Evolutionary conservation across 2,797 vertebrate species (phyloP), one percentile per base, ranked within the genome.

Genomic region (Aplochiton taeniatus): DNA sequence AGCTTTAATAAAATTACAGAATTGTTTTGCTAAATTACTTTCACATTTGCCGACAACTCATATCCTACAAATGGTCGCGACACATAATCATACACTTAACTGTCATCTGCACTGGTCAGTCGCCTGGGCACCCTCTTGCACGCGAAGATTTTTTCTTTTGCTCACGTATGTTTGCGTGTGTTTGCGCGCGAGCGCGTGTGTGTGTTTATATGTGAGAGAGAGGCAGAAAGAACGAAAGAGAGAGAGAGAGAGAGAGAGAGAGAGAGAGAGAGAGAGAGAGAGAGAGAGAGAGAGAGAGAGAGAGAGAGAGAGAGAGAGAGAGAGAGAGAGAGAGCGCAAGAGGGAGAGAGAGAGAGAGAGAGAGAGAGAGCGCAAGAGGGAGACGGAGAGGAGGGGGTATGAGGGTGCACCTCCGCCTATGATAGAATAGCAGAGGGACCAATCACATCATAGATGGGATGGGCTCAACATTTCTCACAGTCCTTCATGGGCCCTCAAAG

Each of bases 401-500:
- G 70, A 78, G 76, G 74, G 73, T 78, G 73, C 77, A 67, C 71
- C 64, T 65, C 69, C 64, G 70, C 61, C 47, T 60, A 71, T 91
- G 92, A 93, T 91, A 88, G 92, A 93, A 74, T 67, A 89, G 80
- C 83, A 55, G 68, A 44, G 14, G 79, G 82, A 79, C 93, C 93
- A 94, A 94, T 93, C 85, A 87, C 62, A 67, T 70, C 68, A 9
- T 65, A 69, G 81, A 81, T 90, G 89, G 93, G 92, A 83, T 49
- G 90, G 88, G 89, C 88, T 84, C 81, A 60, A 57, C 66, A 75
- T 86, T 87, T 89, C 89, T 88, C 90, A 90, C 90, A 85, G 79
- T 77, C 86, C 87, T 78, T 78, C 89, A 90, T 90, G 90, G 92
- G 91, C 91, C 92, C 91, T 91, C 89, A 93, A 94, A 94, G 92